phyloP scores from a whole-genome alignment of 2,113 vertebrate species.

The Macquaria ambigua region DNA sequence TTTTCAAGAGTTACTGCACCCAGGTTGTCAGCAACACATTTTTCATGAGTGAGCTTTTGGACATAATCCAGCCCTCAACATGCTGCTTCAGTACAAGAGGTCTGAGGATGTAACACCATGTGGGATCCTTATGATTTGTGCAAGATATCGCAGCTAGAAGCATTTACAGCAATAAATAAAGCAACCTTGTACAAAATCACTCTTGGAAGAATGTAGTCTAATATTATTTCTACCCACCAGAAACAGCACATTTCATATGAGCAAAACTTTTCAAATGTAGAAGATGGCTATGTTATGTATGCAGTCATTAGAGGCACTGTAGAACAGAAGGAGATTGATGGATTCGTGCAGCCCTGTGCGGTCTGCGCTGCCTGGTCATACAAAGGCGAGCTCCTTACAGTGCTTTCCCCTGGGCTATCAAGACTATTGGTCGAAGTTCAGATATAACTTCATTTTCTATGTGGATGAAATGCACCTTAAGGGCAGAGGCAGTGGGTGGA shows the following conservation, averaged over 20 bases:
- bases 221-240: neutral
- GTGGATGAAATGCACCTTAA: slow-evolving; percentile 94
- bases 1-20: slow-evolving; percentile 78
- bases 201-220: slow-evolving; percentile 6
- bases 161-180: slow-evolving; percentile 38
- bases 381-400: slow-evolving; percentile 79
- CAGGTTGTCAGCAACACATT: slow-evolving; percentile 92
- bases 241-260: slow-evolving; percentile 23
- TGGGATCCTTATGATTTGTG: slow-evolving; percentile 34
- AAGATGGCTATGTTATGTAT: slow-evolving; percentile 67
- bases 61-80: slow-evolving; percentile 87
- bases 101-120: slow-evolving; percentile 31
- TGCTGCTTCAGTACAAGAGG: slow-evolving; percentile 44
- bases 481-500: slow-evolving; percentile 67
- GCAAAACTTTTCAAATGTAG: slow-evolving; percentile 43
- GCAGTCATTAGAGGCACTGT: slow-evolving; percentile 71
- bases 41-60: slow-evolving; percentile 90
- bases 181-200: neutral
- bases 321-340: slow-evolving; percentile 80
- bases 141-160: slow-evolving; percentile 36
- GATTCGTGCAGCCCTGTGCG: slow-evolving; percentile 70
- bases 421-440: slow-evolving; percentile 93
- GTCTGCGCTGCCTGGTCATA: slow-evolving; percentile 71
- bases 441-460: slow-evolving; percentile 95
- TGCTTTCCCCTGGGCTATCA: slow-evolving; percentile 89